Evolutionary conservation across 2,113 vertebrate species (phyloP), one percentile per base, ranked within the genome.

Genomic region (Callipepla squamata): DNA sequence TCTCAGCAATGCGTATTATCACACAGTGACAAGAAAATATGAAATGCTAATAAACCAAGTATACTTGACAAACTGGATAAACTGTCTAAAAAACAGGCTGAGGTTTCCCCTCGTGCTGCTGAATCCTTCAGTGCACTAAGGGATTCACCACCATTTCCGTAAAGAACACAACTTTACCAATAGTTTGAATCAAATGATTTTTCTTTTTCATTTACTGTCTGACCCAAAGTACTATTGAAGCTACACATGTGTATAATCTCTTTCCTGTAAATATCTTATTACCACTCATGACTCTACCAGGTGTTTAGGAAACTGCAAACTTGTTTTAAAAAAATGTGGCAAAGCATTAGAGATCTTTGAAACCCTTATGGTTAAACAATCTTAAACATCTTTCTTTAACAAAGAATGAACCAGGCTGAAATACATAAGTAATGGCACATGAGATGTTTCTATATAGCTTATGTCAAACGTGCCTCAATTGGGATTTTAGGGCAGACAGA

Each of bases 181-280:
- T 21, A n/a, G 9, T 48, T 78, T 57, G 30, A 22, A 75, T 9
- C 0, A 5, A 40, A 50, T 23, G 7, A 9, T 0, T 6, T 42
- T 76, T 32, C 3, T 1, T 72, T 93, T 89, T 25, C 16, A 3
- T 74, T 76, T 55, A 22, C 21, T 68, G 2, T 34, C 28, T 78
- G 25, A 50, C 11, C 23, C 16, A 34, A 25, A 13, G 7, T 80
- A 38, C 40, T 70, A 44, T 0, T 61, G 40, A 70, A 78, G 44
- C 57, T 58, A 58, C 7, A 3, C 6, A 9, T 48, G 45, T 26
- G 15, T 12, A 32, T 48, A 48, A 32, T 45, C 21, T 34, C n/a
- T 57, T n/a, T 58, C 21, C 30, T 47, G 44, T 48, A 80, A 57
- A 62, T 44, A 6, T 2, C 61, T 85, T 44, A 59, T 51, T 72